Evolutionary conservation across 2,113 vertebrate species (phyloP).

Genomic region (Oostethus manadensis): DNA sequence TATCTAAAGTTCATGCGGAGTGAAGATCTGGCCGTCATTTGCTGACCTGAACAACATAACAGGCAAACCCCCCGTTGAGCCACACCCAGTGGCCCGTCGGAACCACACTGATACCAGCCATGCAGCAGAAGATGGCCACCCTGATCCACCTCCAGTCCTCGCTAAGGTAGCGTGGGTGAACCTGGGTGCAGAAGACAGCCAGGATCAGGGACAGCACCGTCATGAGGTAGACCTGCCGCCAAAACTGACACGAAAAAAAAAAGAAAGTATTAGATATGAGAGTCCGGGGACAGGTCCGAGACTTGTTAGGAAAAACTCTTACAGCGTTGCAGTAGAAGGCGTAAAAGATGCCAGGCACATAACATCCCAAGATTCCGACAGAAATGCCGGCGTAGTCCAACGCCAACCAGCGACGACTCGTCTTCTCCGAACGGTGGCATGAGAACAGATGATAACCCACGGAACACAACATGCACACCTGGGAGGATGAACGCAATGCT

Average conservation of each 20-base stretch:
- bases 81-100: slow-evolving; percentile 94
- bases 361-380: slow-evolving; percentile 94
- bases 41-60: slow-evolving; percentile 86
- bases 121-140: slow-evolving; percentile 84
- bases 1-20: background rate
- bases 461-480: slow-evolving; percentile 98
- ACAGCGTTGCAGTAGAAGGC: slow-evolving; percentile 96
- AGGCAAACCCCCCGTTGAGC: slow-evolving; percentile 82
- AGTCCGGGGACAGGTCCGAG: no score
- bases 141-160: slow-evolving; percentile 87
- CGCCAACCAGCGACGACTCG: slow-evolving; percentile 90
- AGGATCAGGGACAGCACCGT: slow-evolving; percentile 88
- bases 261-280: background rate
- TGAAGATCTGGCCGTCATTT: background rate
- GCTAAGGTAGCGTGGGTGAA: slow-evolving; percentile 91
- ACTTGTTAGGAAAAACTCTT: slow-evolving; percentile 44
- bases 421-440: slow-evolving; percentile 94
- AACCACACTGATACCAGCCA: slow-evolving; percentile 86
- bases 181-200: slow-evolving; percentile 91
- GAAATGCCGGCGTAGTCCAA: slow-evolving; percentile 95
- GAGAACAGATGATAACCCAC: slow-evolving; percentile 96
- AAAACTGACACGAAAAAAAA: slow-evolving; percentile 74
- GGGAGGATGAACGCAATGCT: background rate
- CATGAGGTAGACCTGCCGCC: slow-evolving; percentile 92
- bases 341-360: slow-evolving; percentile 94